Conservation (phyloP, 2,797 vertebrate species). For the Hypotaenidia okinawae region DNA sequence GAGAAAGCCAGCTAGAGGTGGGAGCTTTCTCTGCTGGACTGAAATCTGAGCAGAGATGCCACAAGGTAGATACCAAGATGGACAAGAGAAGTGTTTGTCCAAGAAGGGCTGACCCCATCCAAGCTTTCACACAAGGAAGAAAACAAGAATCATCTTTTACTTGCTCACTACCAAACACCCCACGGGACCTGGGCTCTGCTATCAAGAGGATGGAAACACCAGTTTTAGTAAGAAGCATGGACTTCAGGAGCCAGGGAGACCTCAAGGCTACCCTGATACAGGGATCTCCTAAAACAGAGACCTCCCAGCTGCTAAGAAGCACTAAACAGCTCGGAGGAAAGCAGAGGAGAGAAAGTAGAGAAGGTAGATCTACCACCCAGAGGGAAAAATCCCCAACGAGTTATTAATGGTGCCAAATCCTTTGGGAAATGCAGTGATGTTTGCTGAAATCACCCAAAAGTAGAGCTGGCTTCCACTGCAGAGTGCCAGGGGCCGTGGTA, state of each 20-base stretch:
- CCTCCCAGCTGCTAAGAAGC: not conserved
- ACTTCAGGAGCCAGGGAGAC: not conserved
- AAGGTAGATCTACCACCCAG: not conserved
- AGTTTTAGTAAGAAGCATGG: not conserved
- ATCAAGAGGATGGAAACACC: not conserved
- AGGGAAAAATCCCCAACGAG: not conserved
- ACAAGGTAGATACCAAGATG: not conserved
- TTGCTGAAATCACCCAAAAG: not conserved
- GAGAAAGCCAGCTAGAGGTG: not conserved
- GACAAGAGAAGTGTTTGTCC: not conserved
- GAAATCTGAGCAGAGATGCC: not conserved
- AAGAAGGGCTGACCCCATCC: not conserved
- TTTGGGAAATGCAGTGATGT: not conserved
- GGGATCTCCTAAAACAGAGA: not conserved
- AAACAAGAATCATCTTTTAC: slow-evolving; percentile 31
- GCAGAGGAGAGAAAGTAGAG: not conserved
- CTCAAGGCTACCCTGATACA: not conserved
- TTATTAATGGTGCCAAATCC: not conserved
- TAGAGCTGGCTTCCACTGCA: not conserved
- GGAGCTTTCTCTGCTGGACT: not conserved
- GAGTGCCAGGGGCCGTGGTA: not conserved
- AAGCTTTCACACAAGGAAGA: not conserved
- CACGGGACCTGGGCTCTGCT: not conserved
- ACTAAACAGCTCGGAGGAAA: not conserved
- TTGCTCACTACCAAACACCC: not conserved